Conservation (phyloP, 2,113 vertebrate species). For the Ibidorhyncha struthersii region DNA sequence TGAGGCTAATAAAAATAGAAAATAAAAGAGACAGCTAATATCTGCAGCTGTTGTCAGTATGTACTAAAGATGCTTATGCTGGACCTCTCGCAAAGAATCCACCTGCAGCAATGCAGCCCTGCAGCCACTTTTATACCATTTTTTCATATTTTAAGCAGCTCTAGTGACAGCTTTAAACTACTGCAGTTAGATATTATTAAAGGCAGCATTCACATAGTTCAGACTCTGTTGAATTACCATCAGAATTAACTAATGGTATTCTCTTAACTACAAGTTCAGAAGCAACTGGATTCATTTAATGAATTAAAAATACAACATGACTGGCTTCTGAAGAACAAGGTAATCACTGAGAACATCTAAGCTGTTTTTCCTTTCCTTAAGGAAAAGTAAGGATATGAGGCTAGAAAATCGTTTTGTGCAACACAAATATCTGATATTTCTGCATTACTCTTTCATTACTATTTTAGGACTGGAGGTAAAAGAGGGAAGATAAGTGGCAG, state of each 20-base stretch:
- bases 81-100: not conserved
- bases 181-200: not conserved
- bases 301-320: not conserved
- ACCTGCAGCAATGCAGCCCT: not conserved
- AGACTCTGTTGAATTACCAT: not conserved
- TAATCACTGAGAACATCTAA: not conserved
- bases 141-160: not conserved
- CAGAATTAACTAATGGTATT: not conserved
- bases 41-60: not conserved
- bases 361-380: not conserved
- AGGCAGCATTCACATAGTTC: not conserved
- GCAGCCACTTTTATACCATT: not conserved
- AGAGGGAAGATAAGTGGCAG: not conserved
- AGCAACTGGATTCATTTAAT: not conserved
- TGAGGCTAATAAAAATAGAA: not conserved
- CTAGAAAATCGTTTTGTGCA: fast-evolving
- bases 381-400: not conserved
- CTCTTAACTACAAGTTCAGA: not conserved
- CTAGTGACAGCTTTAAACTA: not conserved
- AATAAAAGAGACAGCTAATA: not conserved
- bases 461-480: not conserved
- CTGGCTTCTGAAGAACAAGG: not conserved
- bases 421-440: not conserved
- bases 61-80: not conserved
- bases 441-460: not conserved